Base-by-base conservation (phyloP, 2,888 invertebrate species). In the Rhagium mordax region DNA sequence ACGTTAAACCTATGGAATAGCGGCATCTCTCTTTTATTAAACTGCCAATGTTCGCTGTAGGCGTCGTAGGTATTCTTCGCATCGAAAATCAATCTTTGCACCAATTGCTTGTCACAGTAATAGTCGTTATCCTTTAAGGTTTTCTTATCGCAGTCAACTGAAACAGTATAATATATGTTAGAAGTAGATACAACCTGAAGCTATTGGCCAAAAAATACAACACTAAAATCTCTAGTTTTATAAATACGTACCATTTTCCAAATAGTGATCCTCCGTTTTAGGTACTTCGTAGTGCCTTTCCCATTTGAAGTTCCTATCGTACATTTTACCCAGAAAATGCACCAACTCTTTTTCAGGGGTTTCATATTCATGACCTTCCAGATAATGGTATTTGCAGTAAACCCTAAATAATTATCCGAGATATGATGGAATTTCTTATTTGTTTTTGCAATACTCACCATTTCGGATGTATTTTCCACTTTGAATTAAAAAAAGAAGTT, bases 71-170 rank as follows among this genome's bases (percentile, higher is more conserved):
- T 93, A n/a, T 91, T 91, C 86, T 94, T 95, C 0, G 97, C 97
- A 84, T 97, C 97, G 85, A 97, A 97, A 6, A 97, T 94, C 27
- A 97, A 87, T 74, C 96, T 90, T 81, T 96, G 94, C 55, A 97
- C 93, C 49, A 97, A 88, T 81, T 97, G 95, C 83, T 93, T 93
- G 84, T 96, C 94, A 86, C 95, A 96, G 79, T 95, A 95, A 84
- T 95, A 95, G 79, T 93, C 94, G 75, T 95, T 92, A 79, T 91
- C 91, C 0, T 89, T 90, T 0, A 93, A 87, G 0, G 90, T 91
- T 65, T 91, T 91, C 1, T 92, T 90, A 0, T 92, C 92, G 81
- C 94, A 94, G 79, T 93, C 91, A 5, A 90, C 94, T 94, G 81
- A 59, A 88, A 86, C 60, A 21, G 3, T 24, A 24, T 24, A 4